Conservation (phyloP, 2,888 invertebrate species). For the Drepana falcataria region DNA sequence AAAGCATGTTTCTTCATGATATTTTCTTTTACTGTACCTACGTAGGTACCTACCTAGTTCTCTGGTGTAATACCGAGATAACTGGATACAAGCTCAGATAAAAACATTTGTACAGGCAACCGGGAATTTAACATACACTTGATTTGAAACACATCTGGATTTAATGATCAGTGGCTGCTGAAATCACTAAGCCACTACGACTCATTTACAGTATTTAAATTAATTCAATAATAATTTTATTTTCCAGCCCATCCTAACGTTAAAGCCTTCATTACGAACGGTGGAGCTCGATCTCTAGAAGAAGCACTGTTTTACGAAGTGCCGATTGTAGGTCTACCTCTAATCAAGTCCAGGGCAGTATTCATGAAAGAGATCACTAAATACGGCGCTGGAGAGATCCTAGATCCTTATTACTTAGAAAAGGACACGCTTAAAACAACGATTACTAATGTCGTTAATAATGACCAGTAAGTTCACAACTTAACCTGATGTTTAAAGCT, state of each 20-base stretch:
- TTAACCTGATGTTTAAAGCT: no score
- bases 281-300: constrained; percentile 65
- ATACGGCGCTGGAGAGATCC: constrained; percentile 54
- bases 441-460: constrained; percentile 38
- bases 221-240: no score
- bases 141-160: no score
- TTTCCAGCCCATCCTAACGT: constrained; percentile 63
- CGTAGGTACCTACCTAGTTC: background rate
- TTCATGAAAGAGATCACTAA: constrained; percentile 59
- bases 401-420: constrained; percentile 56
- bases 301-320: constrained; percentile 65
- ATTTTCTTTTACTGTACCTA: background rate
- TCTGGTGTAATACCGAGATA: no score
- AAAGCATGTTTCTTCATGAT: no score
- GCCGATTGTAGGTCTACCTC: constrained; percentile 62
- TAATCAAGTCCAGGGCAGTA: constrained; percentile 49
- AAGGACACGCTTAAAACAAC: constrained; percentile 49
- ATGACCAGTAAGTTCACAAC: constrained; percentile 44
- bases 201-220: no score
- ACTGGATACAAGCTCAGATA: no score
- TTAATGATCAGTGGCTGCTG: background rate
- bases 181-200: constrained; percentile 1
- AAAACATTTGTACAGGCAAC: background rate
- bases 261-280: constrained; percentile 64
- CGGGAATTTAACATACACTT: no score